Evolutionary conservation across 2,888 invertebrate species (phyloP).

Genomic region (Lysandra bellargus): DNA sequence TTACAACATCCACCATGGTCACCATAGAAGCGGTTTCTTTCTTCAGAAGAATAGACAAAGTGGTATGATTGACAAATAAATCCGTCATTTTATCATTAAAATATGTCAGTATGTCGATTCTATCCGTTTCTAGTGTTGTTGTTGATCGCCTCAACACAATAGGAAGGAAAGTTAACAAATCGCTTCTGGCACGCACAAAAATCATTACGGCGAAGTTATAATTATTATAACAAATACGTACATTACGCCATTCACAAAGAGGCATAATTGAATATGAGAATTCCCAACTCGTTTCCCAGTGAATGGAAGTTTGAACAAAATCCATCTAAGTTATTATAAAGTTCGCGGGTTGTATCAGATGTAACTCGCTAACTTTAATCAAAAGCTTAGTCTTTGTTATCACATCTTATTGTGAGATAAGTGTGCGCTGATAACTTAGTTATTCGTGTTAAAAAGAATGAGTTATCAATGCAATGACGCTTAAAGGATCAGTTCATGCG

Average conservation of each 20-base stretch:
- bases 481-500: no score
- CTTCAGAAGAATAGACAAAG: no score
- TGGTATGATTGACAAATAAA: no score
- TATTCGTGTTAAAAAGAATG: neutral
- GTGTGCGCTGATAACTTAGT: neutral
- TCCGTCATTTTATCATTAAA: no score
- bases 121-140: no score
- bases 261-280: slow-evolving; percentile 8
- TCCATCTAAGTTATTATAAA: slow-evolving; percentile 25
- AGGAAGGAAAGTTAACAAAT: neutral
- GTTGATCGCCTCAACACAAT: neutral
- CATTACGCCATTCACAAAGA: neutral
- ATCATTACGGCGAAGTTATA: neutral
- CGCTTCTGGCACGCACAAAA: neutral
- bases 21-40: no score
- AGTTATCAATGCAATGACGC: no score
- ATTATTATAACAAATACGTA: neutral
- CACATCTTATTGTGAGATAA: neutral
- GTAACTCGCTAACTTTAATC: slow-evolving; percentile 18
- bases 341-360: neutral
- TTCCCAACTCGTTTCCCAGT: neutral
- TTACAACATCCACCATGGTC: no score
- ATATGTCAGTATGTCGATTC: no score
- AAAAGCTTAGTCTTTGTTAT: slow-evolving; percentile 14
- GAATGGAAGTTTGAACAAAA: slow-evolving; percentile 12